Evolutionary conservation across 2,113 vertebrate species (phyloP).

Genomic region (Hystrix cristata): DNA sequence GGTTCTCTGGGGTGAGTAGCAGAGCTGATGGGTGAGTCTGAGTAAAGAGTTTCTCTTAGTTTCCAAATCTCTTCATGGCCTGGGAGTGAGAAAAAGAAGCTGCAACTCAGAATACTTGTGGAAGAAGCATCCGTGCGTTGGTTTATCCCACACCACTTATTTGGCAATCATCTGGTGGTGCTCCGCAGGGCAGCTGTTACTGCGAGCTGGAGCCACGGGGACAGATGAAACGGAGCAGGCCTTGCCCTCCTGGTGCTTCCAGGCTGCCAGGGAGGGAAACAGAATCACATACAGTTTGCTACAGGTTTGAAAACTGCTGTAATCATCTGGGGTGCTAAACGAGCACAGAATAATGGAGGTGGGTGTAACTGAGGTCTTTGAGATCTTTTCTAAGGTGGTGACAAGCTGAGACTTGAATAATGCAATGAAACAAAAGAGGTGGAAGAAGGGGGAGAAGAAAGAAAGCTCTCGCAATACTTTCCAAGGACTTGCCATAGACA

Average conservation of each 20-base stretch:
- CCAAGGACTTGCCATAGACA: neutral
- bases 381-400: neutral
- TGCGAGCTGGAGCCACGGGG: neutral
- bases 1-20: neutral
- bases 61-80: neutral
- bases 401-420: neutral
- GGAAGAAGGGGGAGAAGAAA: neutral
- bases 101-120: neutral
- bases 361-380: neutral
- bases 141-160: neutral
- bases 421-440: no score
- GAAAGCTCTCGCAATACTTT: fast-evolving
- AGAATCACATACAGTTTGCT: neutral
- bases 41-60: neutral
- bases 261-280: neutral
- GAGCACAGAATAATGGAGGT: no score
- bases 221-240: neutral
- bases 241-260: neutral
- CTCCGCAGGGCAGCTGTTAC: neutral
- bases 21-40: neutral
- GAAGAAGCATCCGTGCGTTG: neutral
- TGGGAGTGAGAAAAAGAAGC: neutral
- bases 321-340: neutral
- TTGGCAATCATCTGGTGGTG: neutral
- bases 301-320: neutral